A percentile compares a stretch with the other conserved stretches of the same genome.
Evolutionary conservation across 2,113 vertebrate species (phyloP).

Genomic region (Orycteropus afer): DNA sequence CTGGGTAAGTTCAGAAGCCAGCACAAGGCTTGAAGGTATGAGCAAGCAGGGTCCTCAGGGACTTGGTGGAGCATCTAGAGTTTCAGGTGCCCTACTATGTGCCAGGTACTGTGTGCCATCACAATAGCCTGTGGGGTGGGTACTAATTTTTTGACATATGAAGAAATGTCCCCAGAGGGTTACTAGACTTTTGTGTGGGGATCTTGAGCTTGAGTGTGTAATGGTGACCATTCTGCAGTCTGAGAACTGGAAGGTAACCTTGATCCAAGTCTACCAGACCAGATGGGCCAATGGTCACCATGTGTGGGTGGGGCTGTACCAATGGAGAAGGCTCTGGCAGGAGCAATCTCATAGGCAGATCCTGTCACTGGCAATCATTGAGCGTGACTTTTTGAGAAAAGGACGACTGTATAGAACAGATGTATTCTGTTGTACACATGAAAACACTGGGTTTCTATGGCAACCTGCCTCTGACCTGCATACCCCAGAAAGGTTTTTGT

Average conservation of each 20-base stretch:
- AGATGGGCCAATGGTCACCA: rapidly evolving
- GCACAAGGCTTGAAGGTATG: too few relatives aligned
- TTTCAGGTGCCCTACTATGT: background rate
- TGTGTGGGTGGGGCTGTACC: rapidly evolving
- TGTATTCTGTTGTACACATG: background rate
- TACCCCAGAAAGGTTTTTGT: background rate
- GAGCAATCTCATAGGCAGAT: background rate
- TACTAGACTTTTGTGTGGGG: background rate
- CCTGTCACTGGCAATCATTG: background rate
- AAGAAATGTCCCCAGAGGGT: background rate
- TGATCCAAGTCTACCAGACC: background rate
- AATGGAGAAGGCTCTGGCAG: background rate
- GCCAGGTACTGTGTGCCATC: background rate
- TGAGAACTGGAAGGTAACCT: background rate
- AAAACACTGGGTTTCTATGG: constrained; percentile 70
- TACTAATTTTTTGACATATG: background rate
- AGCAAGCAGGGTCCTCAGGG: too few relatives aligned
- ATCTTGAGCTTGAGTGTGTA: background rate
- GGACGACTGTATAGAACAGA: background rate
- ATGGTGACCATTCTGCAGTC: background rate
- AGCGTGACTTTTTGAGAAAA: background rate
- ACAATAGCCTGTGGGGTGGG: background rate
- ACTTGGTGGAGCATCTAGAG: background rate
- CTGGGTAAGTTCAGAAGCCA: background rate
- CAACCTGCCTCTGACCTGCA: constrained; percentile 73